A percentile compares a stretch with the other conserved stretches of the same genome.
phyloP scores from a whole-genome alignment of 2,888 invertebrate genomes.

The Autographa pulchrina region DNA sequence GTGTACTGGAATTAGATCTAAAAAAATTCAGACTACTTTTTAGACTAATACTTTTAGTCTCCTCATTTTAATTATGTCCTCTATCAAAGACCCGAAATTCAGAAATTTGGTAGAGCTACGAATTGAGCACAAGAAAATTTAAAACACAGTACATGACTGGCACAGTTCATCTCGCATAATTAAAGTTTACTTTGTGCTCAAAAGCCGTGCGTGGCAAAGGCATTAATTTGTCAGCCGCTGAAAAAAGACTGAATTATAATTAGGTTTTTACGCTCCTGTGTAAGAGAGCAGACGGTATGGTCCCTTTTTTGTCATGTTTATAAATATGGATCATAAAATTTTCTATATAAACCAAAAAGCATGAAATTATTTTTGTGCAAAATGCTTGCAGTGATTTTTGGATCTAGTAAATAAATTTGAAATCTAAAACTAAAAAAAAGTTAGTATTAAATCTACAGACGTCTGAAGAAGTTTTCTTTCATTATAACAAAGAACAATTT shows the following conservation, averaged over 20 bases:
- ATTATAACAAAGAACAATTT: too few species aligned
- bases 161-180: constrained; percentile 34
- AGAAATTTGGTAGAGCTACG: not conserved
- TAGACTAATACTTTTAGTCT: too few species aligned
- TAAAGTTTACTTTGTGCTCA: constrained; percentile 53
- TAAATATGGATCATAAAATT: not conserved
- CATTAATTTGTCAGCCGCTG: constrained; percentile 46
- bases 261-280: constrained; percentile 28
- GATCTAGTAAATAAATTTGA: too few species aligned
- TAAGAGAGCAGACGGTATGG: constrained; percentile 25
- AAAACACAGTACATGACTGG: constrained; percentile 34
- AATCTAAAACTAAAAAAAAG: too few species aligned
- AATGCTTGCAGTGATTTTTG: too few species aligned
- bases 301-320: constrained; percentile 8
- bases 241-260: constrained; percentile 49
- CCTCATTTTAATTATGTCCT: not conserved
- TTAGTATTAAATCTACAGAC: too few species aligned
- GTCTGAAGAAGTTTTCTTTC: too few species aligned
- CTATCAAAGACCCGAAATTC: not conserved
- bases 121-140: constrained; percentile 12
- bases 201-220: constrained; percentile 46
- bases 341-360: not conserved
- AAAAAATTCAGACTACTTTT: too few species aligned
- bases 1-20: too few species aligned
- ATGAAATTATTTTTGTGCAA: too few species aligned